Percentiles rank a stretch among this genome's conserved stretches.
phyloP scores from a whole-genome alignment of 2,797 vertebrate genomes.

The Esox masquinongy region DNA sequence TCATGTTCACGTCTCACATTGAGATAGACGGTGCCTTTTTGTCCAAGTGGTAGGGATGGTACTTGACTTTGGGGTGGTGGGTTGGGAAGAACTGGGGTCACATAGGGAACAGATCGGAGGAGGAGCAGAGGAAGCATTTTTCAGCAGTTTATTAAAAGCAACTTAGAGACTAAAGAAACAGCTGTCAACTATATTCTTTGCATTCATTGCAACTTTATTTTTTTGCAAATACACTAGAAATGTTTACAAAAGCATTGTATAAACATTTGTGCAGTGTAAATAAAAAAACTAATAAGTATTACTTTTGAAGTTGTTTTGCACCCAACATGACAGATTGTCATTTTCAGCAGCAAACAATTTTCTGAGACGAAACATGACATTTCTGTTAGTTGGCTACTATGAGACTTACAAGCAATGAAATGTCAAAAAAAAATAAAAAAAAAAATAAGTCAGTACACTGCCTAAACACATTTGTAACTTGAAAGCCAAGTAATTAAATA shows the following conservation, averaged over 20 bases:
- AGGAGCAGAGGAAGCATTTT: no score
- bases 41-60: no score
- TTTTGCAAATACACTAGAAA: conserved; percentile 86
- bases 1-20: no score
- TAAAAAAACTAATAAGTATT: conserved; percentile 77
- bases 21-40: no score
- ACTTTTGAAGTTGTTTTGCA: conserved; percentile 76
- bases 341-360: conserved; percentile 80
- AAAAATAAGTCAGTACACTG: conserved; percentile 35
- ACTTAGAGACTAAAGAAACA: conserved; percentile 11
- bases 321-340: conserved; percentile 82
- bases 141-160: not conserved
- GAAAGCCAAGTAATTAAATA: conserved; percentile 45
- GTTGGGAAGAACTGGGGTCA: no score
- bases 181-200: conserved; percentile 35
- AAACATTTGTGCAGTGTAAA: conserved; percentile 85
- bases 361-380: conserved; percentile 52
- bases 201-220: conserved; percentile 69
- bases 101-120: no score
- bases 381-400: conserved; percentile 54
- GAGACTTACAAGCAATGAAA: conserved; percentile 29
- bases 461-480: conserved; percentile 22
- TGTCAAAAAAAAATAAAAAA: conserved; percentile 23
- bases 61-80: no score
- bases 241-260: conserved; percentile 85